phyloP scores from a whole-genome alignment of 1,140 invertebrate genomes.

The Copidosoma floridanum region DNA sequence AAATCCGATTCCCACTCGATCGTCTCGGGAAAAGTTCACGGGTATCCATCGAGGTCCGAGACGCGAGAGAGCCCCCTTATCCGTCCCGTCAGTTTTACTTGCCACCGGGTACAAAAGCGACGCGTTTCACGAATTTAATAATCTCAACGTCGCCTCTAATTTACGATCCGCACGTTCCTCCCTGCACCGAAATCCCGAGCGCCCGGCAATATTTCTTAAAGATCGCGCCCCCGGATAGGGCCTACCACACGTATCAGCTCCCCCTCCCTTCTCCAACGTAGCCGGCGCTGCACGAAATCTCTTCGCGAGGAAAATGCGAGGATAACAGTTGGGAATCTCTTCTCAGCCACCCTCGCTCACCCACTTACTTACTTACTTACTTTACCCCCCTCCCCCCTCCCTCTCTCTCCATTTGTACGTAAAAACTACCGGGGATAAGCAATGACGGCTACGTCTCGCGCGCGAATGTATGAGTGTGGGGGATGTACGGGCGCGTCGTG shows the following conservation, averaged over 20 bases:
- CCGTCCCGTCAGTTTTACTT: background rate
- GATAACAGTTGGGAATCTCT: background rate
- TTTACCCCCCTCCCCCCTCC: background rate
- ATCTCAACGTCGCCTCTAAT: constrained; percentile 11
- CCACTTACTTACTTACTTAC: too few relatives aligned
- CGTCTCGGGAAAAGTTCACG: too few relatives aligned
- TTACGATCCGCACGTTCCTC: background rate
- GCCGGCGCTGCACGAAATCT: background rate
- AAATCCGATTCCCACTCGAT: too few relatives aligned
- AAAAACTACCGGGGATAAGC: too few relatives aligned
- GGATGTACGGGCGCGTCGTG: too few relatives aligned
- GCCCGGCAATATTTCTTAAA: background rate
- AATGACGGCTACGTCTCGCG: too few relatives aligned
- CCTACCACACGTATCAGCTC: too few relatives aligned
- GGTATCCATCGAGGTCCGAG: too few relatives aligned
- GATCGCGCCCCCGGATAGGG: background rate
- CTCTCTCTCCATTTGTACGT: too few relatives aligned
- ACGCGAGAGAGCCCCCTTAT: background rate
- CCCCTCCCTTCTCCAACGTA: too few relatives aligned
- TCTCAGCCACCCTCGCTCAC: background rate
- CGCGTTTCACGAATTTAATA: constrained; percentile 18
- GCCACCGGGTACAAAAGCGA: too few relatives aligned
- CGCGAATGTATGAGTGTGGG: background rate
- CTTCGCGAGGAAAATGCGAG: constrained; percentile 11
- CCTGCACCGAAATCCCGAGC: background rate